phyloP scores from a whole-genome alignment of 2,888 invertebrate species.

The Podotricha telesiphe region DNA sequence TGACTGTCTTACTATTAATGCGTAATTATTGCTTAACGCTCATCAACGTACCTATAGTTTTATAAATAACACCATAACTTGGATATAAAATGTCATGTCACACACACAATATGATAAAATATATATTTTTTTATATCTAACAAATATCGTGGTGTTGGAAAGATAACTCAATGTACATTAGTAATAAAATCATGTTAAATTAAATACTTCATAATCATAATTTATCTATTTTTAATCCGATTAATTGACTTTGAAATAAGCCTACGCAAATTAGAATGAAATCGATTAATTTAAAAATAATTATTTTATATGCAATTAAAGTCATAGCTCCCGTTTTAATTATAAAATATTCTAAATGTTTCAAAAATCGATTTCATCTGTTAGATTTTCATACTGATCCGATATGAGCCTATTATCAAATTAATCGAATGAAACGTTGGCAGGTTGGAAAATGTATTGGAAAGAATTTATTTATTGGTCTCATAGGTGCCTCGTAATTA shows the following conservation, averaged over 20 bases:
- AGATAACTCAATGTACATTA: not conserved
- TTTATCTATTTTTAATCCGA: not conserved
- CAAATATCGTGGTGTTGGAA: too few relatives aligned
- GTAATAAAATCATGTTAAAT: not conserved
- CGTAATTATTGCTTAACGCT: too few relatives aligned
- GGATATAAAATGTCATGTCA: too few relatives aligned
- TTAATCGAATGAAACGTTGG: constrained; percentile 16
- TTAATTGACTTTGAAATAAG: constrained; percentile 2
- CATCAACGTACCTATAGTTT: too few relatives aligned
- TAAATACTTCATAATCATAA: too few relatives aligned
- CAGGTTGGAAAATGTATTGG: constrained; percentile 19
- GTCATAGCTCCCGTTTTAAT: not conserved
- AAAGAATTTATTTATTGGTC: constrained; percentile 15
- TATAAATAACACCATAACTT: too few relatives aligned
- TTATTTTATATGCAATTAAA: not conserved
- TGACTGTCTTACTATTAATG: too few relatives aligned
- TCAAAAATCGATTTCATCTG: constrained; percentile 13
- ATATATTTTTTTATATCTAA: too few relatives aligned
- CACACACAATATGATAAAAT: too few relatives aligned
- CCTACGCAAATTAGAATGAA: not conserved
- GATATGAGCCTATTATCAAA: constrained; percentile 15
- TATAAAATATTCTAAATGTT: constrained; percentile 16
- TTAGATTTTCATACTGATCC: constrained; percentile 5
- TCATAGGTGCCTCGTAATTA: constrained; percentile 24
- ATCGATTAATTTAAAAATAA: constrained; percentile 12